phyloP scores from a whole-genome alignment of 2,797 vertebrate genomes.

The Lacerta agilis region DNA sequence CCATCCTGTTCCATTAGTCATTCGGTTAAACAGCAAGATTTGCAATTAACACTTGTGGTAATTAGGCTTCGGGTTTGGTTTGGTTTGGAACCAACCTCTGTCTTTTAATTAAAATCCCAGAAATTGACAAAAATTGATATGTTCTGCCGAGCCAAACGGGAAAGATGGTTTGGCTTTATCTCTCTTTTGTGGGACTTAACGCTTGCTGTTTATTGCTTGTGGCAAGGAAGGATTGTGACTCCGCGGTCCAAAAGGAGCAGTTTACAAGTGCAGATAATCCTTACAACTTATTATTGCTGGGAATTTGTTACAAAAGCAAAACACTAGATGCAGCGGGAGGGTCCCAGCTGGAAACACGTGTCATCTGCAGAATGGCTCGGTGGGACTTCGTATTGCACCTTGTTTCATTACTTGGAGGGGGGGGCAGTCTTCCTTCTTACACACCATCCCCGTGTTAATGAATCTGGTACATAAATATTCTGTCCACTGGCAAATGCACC shows the following conservation, averaged over 20 bases:
- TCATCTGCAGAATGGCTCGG: conserved; percentile 48
- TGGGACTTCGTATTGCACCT: conserved; percentile 42
- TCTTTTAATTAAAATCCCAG: conserved; percentile 71
- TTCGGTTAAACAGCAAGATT: conserved; percentile 70
- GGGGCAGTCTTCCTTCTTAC: not conserved
- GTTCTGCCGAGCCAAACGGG: conserved; percentile 55
- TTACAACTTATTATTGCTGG: conserved; percentile 47
- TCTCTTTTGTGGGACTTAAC: conserved; percentile 39
- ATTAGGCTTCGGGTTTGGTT: conserved; percentile 61
- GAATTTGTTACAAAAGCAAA: conserved; percentile 60
- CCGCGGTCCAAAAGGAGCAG: conserved; percentile 48
- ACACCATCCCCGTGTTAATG: conserved; percentile 12
- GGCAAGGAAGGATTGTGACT: conserved; percentile 25
- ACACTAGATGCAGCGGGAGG: conserved; percentile 38
- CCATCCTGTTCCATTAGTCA: conserved; percentile 73
- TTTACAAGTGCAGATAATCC: conserved; percentile 60
- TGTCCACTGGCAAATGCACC: conserved; percentile 54
- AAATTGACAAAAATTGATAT: conserved; percentile 52
- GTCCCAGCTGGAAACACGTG: not conserved
- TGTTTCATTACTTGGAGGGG: conserved; percentile 47
- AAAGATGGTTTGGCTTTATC: conserved; percentile 41
- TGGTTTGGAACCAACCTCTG: conserved; percentile 63
- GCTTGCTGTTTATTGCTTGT: conserved; percentile 36
- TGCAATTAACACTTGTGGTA: conserved; percentile 76
- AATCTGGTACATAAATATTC: conserved; percentile 64